phyloP scores from a whole-genome alignment of 2,113 vertebrate species.

The Cranoglanis bouderius region DNA sequence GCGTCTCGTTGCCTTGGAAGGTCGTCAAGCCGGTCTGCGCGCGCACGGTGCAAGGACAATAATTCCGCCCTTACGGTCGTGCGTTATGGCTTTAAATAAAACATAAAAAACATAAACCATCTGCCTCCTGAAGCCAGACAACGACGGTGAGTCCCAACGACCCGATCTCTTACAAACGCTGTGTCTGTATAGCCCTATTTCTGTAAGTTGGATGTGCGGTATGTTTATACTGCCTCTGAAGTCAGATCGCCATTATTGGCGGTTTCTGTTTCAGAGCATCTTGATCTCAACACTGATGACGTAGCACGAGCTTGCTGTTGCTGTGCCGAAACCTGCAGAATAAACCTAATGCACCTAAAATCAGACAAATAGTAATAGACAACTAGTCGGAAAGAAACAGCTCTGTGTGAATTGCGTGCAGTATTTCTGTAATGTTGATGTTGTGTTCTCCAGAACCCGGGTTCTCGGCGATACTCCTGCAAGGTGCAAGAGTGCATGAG shows the following conservation, averaged over 20 bases:
- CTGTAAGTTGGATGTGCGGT: neutral
- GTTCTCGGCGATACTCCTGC: neutral
- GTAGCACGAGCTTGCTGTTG: neutral
- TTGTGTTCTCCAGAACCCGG: neutral
- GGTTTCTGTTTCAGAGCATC: constrained; percentile 13
- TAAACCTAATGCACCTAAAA: neutral
- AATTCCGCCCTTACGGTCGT: neutral
- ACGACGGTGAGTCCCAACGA: neutral
- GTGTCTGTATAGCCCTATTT: neutral
- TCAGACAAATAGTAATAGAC: neutral
- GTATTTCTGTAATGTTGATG: neutral
- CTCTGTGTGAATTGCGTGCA: neutral
- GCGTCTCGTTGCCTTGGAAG: constrained; percentile 52
- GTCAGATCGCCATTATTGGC: neutral
- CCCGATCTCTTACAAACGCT: neutral
- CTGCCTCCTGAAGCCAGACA: neutral
- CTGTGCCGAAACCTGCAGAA: neutral
- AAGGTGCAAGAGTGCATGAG: constrained; percentile 37
- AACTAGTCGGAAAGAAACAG: neutral
- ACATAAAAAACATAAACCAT: neutral
- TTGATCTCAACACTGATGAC: constrained; percentile 10
- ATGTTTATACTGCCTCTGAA: neutral
- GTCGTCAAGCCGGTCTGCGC: constrained; percentile 58
- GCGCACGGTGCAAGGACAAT: neutral
- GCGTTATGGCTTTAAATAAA: neutral